These are phyloP conservation scores for Tribolium madens DNA, from an alignment of 1,140 invertebrate species.

Conservation along the genomic window DNA sequence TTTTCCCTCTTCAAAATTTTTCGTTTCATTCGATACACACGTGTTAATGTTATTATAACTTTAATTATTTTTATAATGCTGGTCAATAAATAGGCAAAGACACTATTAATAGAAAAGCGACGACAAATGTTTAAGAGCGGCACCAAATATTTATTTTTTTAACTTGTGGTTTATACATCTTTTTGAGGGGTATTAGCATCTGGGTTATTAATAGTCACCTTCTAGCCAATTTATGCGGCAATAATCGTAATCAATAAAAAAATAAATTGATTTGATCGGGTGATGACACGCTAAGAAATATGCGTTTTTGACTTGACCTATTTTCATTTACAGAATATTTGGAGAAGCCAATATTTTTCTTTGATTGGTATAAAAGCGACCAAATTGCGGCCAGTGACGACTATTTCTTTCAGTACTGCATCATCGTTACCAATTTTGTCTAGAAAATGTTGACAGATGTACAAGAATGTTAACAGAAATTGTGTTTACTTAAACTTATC, in stretches of 20 bases:
- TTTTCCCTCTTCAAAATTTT: neutral
- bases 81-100: neutral
- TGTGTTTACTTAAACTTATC: neutral
- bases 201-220: conserved; percentile 1
- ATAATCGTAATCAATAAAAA: conserved; percentile 23
- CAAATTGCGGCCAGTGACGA: neutral
- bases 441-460: neutral
- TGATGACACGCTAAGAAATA: conserved; percentile 23
- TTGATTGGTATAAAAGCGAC: neutral
- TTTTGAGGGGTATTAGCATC: conserved; percentile 5
- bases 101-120: neutral
- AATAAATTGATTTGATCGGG: conserved; percentile 13
- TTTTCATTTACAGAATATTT: neutral
- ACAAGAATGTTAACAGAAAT: neutral
- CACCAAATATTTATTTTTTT: neutral
- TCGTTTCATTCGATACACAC: neutral
- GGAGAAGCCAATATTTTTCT: neutral
- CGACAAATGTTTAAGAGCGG: neutral
- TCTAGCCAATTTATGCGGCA: neutral
- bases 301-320: conserved; percentile 12
- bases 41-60: neutral
- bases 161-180: neutral
- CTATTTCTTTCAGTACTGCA: neutral
- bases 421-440: neutral
- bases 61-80: neutral